phyloP scores from a whole-genome alignment of 2,113 vertebrate genomes.

The Elephantulus edwardii region DNA sequence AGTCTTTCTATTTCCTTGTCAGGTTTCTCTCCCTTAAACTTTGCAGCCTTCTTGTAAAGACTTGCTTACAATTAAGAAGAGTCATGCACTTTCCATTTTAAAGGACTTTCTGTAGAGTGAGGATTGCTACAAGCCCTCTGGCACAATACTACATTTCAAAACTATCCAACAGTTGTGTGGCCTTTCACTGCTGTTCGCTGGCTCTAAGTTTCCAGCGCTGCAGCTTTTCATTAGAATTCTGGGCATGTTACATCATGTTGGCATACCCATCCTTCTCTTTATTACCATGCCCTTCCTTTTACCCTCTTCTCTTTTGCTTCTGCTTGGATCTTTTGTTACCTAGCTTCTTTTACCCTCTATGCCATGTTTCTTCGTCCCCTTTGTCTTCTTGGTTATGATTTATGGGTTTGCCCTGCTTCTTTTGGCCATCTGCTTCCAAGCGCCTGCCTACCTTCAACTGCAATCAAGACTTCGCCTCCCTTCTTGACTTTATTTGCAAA shows the following conservation, averaged over 20 bases:
- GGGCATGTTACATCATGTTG: constrained; percentile 43
- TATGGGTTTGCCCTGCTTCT: constrained; percentile 60
- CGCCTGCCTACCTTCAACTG: constrained; percentile 47
- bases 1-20: not conserved
- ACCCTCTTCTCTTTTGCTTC: constrained; percentile 70
- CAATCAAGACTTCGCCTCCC: not conserved
- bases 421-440: constrained; percentile 62
- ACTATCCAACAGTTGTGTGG: constrained; percentile 32
- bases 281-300: constrained; percentile 78
- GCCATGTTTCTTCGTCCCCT: constrained; percentile 60
- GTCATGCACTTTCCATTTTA: constrained; percentile 52
- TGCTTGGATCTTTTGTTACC: constrained; percentile 66
- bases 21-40: not conserved
- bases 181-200: constrained; percentile 45
- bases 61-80: constrained; percentile 51
- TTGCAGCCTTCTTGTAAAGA: constrained; percentile 31
- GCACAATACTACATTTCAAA: constrained; percentile 38
- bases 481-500: constrained; percentile 45
- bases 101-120: constrained; percentile 36
- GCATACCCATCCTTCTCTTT: constrained; percentile 66
- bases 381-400: constrained; percentile 75
- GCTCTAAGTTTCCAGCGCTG: constrained; percentile 37
- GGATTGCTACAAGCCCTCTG: not conserved
- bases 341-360: constrained; percentile 53
- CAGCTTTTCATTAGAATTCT: constrained; percentile 77